These are phyloP conservation scores for Naso thynnoides DNA, from an alignment of 2,797 vertebrate species.

Conservation along the genomic window DNA sequence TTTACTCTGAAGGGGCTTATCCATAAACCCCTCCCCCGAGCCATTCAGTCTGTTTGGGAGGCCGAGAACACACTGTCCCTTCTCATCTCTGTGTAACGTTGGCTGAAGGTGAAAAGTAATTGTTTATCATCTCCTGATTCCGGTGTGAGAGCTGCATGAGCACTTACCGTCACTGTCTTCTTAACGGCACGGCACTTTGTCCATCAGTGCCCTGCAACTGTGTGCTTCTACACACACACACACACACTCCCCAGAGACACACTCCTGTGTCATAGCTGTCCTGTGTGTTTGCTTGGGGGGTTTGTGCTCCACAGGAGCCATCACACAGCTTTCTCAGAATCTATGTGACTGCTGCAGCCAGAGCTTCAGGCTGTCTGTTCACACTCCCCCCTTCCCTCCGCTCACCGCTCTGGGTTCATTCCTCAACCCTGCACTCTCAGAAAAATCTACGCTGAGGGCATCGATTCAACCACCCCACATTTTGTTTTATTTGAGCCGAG, in stretches of 20 bases:
- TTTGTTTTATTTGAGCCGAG: conserved; percentile 27
- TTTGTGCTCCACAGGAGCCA: conserved; percentile 56
- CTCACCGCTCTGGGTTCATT: conserved; percentile 31
- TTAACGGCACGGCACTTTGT: conserved; percentile 38
- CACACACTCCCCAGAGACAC: conserved; percentile 14
- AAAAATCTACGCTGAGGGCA: conserved; percentile 36
- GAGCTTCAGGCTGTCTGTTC: conserved; percentile 70
- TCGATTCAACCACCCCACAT: conserved; percentile 9
- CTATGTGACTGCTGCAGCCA: conserved; percentile 78
- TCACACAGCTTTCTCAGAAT: conserved; percentile 75
- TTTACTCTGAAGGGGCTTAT: conserved; percentile 31
- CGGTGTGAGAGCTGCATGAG: conserved; percentile 45
- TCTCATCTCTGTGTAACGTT: conserved; percentile 34
- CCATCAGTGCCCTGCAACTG: conserved; percentile 30
- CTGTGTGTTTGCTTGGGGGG: conserved; percentile 58
- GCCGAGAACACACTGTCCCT: conserved; percentile 12
- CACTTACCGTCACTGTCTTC: conserved; percentile 42
- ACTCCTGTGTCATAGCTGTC: conserved; percentile 36
- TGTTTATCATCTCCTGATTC: conserved; percentile 60
- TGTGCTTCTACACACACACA: conserved; percentile 14
- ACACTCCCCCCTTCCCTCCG: conserved; percentile 47
- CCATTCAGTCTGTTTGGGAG: conserved; percentile 9
- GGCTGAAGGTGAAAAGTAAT: conserved; percentile 72
- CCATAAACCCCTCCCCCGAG: conserved; percentile 35
- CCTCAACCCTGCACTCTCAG: conserved; percentile 9